Percentiles rank a stretch among this genome's conserved stretches.
phyloP scores from a whole-genome alignment of 2,113 vertebrate genomes.

The Solea solea region DNA sequence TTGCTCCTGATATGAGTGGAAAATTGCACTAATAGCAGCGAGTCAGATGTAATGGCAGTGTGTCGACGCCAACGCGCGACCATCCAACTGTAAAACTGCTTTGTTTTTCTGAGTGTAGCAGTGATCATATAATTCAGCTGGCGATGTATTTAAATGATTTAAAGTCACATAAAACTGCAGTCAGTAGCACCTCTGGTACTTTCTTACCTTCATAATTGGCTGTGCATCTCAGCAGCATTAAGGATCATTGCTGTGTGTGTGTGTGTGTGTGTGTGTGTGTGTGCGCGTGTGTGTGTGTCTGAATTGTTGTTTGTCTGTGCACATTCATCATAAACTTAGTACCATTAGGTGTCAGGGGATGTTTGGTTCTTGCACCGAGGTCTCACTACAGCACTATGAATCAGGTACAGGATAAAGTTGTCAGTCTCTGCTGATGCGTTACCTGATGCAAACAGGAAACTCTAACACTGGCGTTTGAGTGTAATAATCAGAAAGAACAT shows the following conservation, averaged over 20 bases:
- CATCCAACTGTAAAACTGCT: constrained; percentile 31
- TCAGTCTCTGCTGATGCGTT: constrained; percentile 62
- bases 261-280: constrained; percentile 17
- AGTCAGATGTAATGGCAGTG: constrained; percentile 49
- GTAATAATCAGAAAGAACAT: constrained; percentile 72
- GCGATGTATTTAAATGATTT: constrained; percentile 42
- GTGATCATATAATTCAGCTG: constrained; percentile 39
- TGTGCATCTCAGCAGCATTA: constrained; percentile 44
- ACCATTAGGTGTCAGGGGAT: constrained; percentile 58
- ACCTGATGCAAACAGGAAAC: constrained; percentile 67
- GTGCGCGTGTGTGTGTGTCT: constrained; percentile 31
- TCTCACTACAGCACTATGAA: constrained; percentile 52
- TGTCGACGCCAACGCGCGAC: constrained; percentile 41
- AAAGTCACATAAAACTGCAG: constrained; percentile 49
- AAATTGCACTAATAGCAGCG: constrained; percentile 55
- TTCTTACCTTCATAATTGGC: constrained; percentile 58
- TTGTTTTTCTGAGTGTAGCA: constrained; percentile 37
- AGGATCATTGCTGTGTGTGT: constrained; percentile 50
- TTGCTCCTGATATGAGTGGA: constrained; percentile 63
- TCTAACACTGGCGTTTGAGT: constrained; percentile 62
- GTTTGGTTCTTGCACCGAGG: constrained; percentile 52
- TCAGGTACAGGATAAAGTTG: constrained; percentile 52
- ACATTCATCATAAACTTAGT: constrained; percentile 48
- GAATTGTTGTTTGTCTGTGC: neutral
- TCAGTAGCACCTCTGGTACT: constrained; percentile 29